A percentile compares a stretch with the other conserved stretches of the same genome.
phyloP scores from a whole-genome alignment of 2,888 invertebrate genomes.

The Mantis religiosa region DNA sequence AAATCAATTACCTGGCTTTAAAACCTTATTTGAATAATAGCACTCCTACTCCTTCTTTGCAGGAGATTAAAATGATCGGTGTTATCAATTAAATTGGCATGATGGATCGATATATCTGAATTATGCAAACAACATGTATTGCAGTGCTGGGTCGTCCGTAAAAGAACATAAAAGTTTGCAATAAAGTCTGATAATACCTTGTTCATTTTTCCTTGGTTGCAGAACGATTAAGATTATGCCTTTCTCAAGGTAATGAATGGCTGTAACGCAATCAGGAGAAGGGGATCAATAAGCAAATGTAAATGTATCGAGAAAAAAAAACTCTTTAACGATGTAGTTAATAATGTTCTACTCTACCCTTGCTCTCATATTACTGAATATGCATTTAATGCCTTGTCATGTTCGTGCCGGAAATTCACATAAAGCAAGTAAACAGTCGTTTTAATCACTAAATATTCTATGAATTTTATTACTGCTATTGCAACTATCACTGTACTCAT shows the following conservation, averaged over 20 bases:
- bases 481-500: no score
- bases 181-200: neutral
- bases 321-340: no score
- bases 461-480: no score
- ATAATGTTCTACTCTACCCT: no score
- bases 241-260: neutral
- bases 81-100: neutral
- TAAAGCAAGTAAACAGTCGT: no score
- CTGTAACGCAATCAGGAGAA: neutral
- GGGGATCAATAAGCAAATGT: no score
- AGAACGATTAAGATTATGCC: neutral
- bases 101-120: neutral
- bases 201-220: neutral
- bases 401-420: no score
- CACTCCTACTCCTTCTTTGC: neutral
- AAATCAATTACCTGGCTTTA: neutral
- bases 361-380: no score
- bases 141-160: no score
- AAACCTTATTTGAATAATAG: neutral
- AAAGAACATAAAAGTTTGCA: neutral
- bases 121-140: neutral
- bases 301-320: no score
- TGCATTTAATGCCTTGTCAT: no score
- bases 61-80: neutral
- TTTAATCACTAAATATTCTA: no score